phyloP scores from a whole-genome alignment of 1,140 invertebrate species.

The Oryctes rhinoceros region DNA sequence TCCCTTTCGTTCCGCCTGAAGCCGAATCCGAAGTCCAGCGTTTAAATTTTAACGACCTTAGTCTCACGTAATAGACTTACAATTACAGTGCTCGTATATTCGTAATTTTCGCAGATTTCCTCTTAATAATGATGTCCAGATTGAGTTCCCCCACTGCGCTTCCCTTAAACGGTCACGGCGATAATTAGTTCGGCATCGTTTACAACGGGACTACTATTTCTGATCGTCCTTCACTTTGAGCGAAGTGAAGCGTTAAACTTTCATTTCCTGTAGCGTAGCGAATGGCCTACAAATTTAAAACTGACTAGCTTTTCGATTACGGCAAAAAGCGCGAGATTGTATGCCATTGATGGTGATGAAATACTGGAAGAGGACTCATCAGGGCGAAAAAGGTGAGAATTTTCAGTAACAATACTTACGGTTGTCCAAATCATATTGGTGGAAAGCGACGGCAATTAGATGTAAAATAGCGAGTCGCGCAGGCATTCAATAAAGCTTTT shows the following conservation, averaged over 20 bases:
- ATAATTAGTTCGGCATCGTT: neutral
- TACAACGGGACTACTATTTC: neutral
- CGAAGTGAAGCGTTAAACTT: constrained; percentile 5
- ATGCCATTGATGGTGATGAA: neutral
- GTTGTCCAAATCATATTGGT: too few species aligned
- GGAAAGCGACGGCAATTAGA: too few species aligned
- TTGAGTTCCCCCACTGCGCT: neutral
- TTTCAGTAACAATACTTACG: too few species aligned
- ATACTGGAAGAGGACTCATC: too few species aligned
- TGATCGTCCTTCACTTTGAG: constrained; percentile 4
- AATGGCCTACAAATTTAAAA: constrained; percentile 3
- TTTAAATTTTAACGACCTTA: neutral
- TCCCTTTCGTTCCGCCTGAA: too few species aligned
- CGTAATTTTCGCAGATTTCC: constrained; percentile 5
- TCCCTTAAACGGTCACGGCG: neutral
- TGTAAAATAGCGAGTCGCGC: too few species aligned
- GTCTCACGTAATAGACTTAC: neutral
- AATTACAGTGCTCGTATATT: neutral
- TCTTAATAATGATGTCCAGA: neutral
- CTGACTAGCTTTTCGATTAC: constrained; percentile 3
- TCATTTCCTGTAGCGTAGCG: neutral
- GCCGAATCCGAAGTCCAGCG: too few species aligned
- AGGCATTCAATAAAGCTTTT: too few species aligned
- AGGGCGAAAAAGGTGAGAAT: too few species aligned
- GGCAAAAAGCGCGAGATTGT: neutral